Conservation (phyloP, 92 coral and sea anemone species). For the Muricea muricata region DNA sequence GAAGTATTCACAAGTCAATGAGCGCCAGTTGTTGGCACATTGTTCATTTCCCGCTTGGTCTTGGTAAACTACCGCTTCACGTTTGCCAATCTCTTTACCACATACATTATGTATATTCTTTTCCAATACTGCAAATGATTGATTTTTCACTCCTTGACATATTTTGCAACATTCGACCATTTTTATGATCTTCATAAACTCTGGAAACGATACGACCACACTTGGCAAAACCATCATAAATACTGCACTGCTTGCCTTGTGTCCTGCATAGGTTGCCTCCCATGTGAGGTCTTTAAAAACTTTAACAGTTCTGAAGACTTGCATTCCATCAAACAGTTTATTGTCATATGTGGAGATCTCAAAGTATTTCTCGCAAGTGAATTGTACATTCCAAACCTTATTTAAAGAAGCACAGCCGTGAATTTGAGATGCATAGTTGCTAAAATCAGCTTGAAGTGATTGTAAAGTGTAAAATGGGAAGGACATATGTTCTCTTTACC, state of each 20-base stretch:
- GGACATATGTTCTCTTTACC: background rate
- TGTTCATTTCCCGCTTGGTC: conserved; percentile 25
- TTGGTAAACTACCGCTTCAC: background rate
- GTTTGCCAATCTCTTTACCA: conserved; percentile 25
- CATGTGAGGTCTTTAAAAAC: conserved; percentile 44
- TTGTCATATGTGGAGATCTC: conserved; percentile 41
- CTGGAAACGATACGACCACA: conserved; percentile 1
- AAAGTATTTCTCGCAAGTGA: conserved; percentile 31
- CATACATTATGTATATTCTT: background rate
- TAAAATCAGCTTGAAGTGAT: conserved; percentile 28
- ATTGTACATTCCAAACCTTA: conserved; percentile 35
- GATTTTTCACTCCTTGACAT: conserved; percentile 44
- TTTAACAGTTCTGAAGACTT: conserved; percentile 47
- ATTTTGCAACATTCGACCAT: conserved; percentile 19
- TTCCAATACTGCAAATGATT: conserved; percentile 34
- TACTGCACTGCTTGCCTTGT: conserved; percentile 9
- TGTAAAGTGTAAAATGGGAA: conserved; percentile 5
- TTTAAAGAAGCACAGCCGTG: no score
- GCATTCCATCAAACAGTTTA: conserved; percentile 49
- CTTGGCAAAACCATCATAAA: conserved; percentile 5
- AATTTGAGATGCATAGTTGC: no score
- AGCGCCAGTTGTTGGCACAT: conserved; percentile 1
- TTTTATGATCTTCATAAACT: conserved; percentile 2
- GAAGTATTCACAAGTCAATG: conserved; percentile 3
- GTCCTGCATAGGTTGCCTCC: conserved; percentile 53